phyloP scores from a whole-genome alignment of 2,888 invertebrate genomes.

The Xestia rhomboidea region DNA sequence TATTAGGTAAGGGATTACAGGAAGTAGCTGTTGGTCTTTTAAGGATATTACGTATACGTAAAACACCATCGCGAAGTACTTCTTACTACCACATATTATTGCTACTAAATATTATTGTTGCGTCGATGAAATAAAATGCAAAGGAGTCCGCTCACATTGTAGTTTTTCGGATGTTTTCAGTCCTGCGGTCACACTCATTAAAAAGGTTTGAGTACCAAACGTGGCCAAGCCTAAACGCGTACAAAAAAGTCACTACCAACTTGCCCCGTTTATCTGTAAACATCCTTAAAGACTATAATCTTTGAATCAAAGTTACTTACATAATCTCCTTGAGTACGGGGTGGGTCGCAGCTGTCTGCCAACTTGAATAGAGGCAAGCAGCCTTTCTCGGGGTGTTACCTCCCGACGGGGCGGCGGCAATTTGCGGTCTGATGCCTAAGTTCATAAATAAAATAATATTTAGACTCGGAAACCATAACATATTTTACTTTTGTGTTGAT shows the following conservation, averaged over 20 bases:
- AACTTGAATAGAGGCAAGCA: conserved; percentile 96
- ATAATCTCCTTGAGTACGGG: conserved; percentile 88
- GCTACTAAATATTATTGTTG: neutral
- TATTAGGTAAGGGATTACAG: conserved; percentile 29
- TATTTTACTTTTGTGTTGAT: neutral
- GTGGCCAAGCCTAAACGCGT: neutral
- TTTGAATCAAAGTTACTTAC: conserved; percentile 82
- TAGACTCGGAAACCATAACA: neutral
- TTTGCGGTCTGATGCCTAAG: conserved; percentile 95
- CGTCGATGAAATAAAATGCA: neutral
- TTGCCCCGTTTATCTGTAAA: neutral
- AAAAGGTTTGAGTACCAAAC: neutral
- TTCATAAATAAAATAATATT: conserved; percentile 35
- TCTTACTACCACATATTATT: too few species aligned
- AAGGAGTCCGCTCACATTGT: neutral
- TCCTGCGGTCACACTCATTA: neutral
- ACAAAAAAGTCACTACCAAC: neutral
- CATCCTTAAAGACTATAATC: neutral
- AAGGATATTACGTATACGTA: too few species aligned
- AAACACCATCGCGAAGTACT: neutral
- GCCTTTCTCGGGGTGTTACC: conserved; percentile 95
- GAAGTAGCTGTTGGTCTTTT: neutral
- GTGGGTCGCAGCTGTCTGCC: conserved; percentile 93
- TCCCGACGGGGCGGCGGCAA: conserved; percentile 94
- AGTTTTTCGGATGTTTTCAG: neutral